Conservation (phyloP, 2,888 invertebrate species). For the Stomorhina lunata region DNA sequence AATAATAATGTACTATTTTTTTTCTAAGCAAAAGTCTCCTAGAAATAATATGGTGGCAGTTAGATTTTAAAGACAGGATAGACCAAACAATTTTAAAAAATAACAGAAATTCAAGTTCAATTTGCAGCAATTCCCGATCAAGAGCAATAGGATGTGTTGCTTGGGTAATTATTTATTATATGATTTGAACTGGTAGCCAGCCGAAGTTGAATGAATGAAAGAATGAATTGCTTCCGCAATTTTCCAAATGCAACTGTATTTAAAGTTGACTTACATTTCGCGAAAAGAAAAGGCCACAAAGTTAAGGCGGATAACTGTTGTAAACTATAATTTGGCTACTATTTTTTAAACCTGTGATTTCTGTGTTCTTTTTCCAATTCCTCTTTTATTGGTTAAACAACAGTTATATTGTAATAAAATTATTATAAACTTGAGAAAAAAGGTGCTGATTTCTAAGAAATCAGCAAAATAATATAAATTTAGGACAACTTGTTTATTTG, state of each 20-base stretch:
- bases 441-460: slow-evolving; percentile 27
- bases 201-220: slow-evolving; percentile 53
- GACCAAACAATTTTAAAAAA: slow-evolving; percentile 1
- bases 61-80: slow-evolving; percentile 29
- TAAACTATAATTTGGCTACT: slow-evolving; percentile 55
- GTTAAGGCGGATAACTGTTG: slow-evolving; percentile 57
- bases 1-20: slow-evolving; percentile 17
- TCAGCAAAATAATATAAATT: neutral
- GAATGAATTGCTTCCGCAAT: slow-evolving; percentile 67
- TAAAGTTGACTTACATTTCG: slow-evolving; percentile 3
- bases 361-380: neutral
- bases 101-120: slow-evolving; percentile 32
- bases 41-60: slow-evolving; percentile 25
- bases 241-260: slow-evolving; percentile 51
- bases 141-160: neutral
- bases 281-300: slow-evolving; percentile 45
- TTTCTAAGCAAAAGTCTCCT: slow-evolving; percentile 18
- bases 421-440: neutral
- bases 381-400: neutral
- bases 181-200: slow-evolving; percentile 68
- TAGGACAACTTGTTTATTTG: slow-evolving; percentile 19
- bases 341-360: neutral
- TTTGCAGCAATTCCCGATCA: slow-evolving; percentile 24
- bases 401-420: slow-evolving; percentile 9
- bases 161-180: slow-evolving; percentile 68